A percentile compares a stretch with the other conserved stretches of the same genome.
These are phyloP conservation scores for Eupeodes latifasciatus DNA, from an alignment of 2,888 invertebrate genomes.

Conservation along the genomic window DNA sequence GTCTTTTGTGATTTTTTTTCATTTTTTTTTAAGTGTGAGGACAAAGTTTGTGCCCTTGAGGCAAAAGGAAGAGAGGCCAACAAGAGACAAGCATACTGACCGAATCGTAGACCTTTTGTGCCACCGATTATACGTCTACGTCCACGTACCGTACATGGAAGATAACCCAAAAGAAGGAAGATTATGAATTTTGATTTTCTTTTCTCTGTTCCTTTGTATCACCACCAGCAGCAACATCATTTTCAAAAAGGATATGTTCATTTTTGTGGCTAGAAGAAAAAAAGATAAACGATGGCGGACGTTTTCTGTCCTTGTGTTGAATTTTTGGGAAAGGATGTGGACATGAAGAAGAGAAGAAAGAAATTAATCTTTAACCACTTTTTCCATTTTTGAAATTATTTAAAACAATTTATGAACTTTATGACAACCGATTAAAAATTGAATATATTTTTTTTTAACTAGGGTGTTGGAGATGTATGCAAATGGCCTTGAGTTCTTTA, in stretches of 20 bases:
- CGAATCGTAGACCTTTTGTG: slow-evolving; percentile 25
- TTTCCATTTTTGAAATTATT: slow-evolving; percentile 20
- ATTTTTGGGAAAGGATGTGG: background rate
- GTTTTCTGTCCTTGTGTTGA: background rate
- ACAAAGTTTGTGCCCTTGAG: slow-evolving; percentile 33
- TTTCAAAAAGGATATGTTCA: slow-evolving; percentile 32
- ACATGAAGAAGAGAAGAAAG: background rate
- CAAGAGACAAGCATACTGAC: slow-evolving; percentile 17
- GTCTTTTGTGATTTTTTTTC: background rate
- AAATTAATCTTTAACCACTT: slow-evolving; percentile 14
- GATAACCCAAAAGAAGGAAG: background rate
- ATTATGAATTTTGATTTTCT: slow-evolving; percentile 36
- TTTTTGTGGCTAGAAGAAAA: slow-evolving; percentile 13
- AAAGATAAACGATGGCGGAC: background rate
- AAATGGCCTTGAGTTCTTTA: background rate
- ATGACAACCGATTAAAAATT: slow-evolving; percentile 37
- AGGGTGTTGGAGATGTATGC: background rate
- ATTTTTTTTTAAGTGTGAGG: background rate
- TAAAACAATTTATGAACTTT: slow-evolving; percentile 38
- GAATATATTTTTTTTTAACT: background rate
- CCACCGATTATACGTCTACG: background rate
- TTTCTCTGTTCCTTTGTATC: background rate
- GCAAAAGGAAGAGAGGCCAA: background rate
- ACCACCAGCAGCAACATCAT: background rate
- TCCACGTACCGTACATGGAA: too few relatives aligned